Conservation (phyloP, 1,140 invertebrate genomes). For the Antheraea pernyi region DNA sequence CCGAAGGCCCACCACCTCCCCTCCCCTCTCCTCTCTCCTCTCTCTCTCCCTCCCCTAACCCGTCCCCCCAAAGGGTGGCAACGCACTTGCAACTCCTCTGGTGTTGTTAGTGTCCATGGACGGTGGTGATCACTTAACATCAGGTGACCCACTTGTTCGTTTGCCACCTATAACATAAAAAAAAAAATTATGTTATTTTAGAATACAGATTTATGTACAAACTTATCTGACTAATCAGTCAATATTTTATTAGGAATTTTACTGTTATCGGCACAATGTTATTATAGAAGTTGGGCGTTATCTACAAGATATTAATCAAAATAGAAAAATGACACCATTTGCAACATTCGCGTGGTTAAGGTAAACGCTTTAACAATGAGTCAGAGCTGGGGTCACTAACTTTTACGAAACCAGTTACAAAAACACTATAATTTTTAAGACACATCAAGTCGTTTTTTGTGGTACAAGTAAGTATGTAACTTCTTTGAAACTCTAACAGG, state of each 20-base stretch:
- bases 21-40: no score
- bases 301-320: constrained; percentile 25
- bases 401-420: constrained; percentile 46
- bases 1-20: no score
- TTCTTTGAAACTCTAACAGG: constrained; percentile 30
- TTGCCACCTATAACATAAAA: no score
- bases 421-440: constrained; percentile 46
- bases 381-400: constrained; percentile 46
- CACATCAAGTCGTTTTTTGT: constrained; percentile 28
- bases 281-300: constrained; percentile 11
- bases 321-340: background rate
- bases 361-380: constrained; percentile 45
- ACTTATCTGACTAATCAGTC: background rate
- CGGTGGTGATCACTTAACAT: no score
- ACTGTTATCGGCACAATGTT: background rate
- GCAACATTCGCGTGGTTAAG: constrained; percentile 25
- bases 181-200: background rate
- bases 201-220: background rate
- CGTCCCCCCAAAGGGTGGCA: no score
- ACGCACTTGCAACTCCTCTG: no score
- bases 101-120: no score
- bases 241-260: background rate
- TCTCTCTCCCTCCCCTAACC: no score
- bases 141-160: no score
- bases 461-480: constrained; percentile 39